Evolutionary conservation across 2,113 vertebrate species (phyloP).

Genomic region (Atrichornis clamosus): DNA sequence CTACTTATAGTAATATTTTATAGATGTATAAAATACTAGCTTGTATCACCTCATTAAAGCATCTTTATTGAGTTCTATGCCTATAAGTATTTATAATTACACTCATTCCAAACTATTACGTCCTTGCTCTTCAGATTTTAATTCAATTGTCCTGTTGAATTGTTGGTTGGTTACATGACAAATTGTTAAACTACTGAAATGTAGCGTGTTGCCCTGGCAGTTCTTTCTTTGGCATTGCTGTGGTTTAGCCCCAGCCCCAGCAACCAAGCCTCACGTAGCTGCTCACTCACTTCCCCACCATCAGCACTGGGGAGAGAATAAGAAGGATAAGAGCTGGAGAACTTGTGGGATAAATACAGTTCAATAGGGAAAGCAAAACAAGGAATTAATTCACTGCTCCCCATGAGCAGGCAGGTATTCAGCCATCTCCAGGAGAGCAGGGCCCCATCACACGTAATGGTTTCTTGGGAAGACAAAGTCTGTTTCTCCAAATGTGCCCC

Average conservation of each 20-base stretch:
- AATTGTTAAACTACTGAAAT: background rate
- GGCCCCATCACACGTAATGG: fast-evolving
- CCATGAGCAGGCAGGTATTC: background rate
- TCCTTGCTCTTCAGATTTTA: background rate
- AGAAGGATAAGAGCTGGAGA: background rate
- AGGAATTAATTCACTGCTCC: background rate
- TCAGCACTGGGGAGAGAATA: background rate
- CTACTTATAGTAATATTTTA: background rate
- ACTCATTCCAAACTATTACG: fast-evolving
- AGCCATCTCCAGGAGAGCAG: background rate
- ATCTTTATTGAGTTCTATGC: background rate
- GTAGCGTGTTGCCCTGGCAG: background rate
- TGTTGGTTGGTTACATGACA: background rate
- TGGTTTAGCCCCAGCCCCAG: background rate
- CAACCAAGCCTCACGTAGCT: background rate
- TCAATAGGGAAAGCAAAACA: background rate
- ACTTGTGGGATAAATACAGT: background rate
- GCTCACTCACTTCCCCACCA: background rate
- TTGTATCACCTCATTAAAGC: background rate
- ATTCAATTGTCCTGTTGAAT: background rate
- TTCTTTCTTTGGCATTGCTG: background rate
- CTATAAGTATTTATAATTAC: background rate
- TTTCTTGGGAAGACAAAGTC: background rate
- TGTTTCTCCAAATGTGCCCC: background rate
- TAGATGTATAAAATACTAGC: background rate